Percentiles rank a stretch among this genome's conserved stretches.
These are phyloP conservation scores for Molossus molossus DNA, from an alignment of 2,797 vertebrate genomes.

Conservation along the genomic window DNA sequence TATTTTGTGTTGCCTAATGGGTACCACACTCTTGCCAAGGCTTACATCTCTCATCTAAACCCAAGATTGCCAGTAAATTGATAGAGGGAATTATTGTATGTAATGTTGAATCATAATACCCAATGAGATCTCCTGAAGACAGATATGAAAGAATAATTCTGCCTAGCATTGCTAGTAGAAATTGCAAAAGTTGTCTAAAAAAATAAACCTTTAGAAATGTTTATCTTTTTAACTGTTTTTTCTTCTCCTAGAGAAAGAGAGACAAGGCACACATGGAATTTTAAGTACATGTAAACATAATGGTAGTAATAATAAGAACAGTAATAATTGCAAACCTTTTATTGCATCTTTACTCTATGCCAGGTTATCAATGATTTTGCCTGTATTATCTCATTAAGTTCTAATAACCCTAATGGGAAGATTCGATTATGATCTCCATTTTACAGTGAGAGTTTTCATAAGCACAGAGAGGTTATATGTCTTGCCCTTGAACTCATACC, in stretches of 20 bases:
- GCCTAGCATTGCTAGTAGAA: slow-evolving; percentile 25
- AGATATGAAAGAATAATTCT: background rate
- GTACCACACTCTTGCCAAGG: background rate
- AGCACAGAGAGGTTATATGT: background rate
- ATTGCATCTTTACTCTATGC: background rate
- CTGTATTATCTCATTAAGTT: slow-evolving; percentile 19
- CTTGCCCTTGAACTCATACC: background rate
- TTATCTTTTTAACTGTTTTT: background rate
- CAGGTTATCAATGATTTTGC: background rate
- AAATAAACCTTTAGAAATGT: background rate
- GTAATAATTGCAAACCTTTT: background rate
- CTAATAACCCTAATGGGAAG: background rate
- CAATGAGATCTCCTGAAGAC: background rate
- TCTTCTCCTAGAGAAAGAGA: background rate
- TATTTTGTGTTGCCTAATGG: background rate
- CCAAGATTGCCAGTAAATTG: background rate
- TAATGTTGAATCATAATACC: background rate
- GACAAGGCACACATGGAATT: background rate
- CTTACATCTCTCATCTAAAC: background rate
- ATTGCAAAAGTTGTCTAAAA: background rate
- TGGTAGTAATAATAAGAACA: background rate
- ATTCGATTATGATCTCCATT: background rate
- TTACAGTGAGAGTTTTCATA: background rate
- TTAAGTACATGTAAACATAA: background rate
- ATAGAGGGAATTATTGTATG: background rate